Evolutionary conservation across 2,888 invertebrate genomes (phyloP).

Genomic region (Operophtera brumata): DNA sequence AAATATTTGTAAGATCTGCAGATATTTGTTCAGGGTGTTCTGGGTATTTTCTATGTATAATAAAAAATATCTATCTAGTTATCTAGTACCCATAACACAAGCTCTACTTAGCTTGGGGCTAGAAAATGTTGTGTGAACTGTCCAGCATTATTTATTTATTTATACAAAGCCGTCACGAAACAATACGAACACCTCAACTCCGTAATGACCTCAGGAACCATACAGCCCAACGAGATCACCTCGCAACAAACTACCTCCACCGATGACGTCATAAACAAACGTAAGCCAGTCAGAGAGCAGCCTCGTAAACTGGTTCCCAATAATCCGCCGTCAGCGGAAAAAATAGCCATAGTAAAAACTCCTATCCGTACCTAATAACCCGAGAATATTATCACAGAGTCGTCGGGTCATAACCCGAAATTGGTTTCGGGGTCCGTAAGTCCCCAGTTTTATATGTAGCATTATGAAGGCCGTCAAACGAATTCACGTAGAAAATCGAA

Average conservation of each 20-base stretch:
- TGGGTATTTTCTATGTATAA: no score
- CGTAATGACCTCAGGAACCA: conserved; percentile 11
- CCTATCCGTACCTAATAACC: conserved; percentile 81
- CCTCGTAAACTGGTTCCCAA: conserved; percentile 74
- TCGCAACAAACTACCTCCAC: conserved; percentile 33
- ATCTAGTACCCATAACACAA: no score
- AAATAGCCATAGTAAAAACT: conserved; percentile 81
- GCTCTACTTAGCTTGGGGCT: no score
- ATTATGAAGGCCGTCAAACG: conserved; percentile 82
- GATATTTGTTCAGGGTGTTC: no score
- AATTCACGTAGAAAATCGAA: conserved; percentile 83
- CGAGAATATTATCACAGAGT: conserved; percentile 81
- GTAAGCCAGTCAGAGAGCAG: conserved; percentile 57
- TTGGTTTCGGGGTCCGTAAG: conserved; percentile 82
- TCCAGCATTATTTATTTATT: no score
- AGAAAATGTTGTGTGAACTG: no score
- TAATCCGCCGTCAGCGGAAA: conserved; percentile 77
- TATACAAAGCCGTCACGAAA: not conserved
- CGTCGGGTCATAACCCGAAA: conserved; percentile 82
- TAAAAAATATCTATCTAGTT: no score
- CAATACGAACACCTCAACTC: not conserved
- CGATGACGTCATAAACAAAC: conserved; percentile 69
- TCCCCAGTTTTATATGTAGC: conserved; percentile 81
- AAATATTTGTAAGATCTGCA: no score
- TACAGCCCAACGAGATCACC: conserved; percentile 3